These are phyloP conservation scores for Crotalus viridis DNA, from an alignment of 2,113 vertebrate genomes.

Conservation along the genomic window DNA sequence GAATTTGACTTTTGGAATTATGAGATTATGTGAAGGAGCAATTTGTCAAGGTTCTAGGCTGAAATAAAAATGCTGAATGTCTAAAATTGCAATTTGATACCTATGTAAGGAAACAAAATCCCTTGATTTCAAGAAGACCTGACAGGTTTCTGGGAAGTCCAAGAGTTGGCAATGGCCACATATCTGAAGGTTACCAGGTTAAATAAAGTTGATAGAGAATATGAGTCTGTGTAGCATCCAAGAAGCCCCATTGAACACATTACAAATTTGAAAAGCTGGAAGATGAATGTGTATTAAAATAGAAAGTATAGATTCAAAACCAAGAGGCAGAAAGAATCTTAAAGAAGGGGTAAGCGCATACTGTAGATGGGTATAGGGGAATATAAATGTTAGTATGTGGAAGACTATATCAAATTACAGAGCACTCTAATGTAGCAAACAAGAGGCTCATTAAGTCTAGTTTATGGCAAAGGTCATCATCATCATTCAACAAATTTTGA, in stretches of 20 bases:
- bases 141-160: background rate
- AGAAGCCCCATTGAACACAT: background rate
- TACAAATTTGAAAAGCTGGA: background rate
- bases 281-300: background rate
- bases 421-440: background rate
- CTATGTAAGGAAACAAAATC: background rate
- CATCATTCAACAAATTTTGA: background rate
- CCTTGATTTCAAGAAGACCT: background rate
- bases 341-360: background rate
- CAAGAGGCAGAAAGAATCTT: background rate
- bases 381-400: background rate
- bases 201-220: background rate
- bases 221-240: background rate
- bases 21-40: background rate
- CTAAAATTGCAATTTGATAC: background rate
- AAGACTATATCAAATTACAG: background rate
- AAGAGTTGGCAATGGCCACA: background rate
- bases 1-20: constrained; percentile 21
- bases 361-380: background rate
- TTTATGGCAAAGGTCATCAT: background rate
- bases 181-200: background rate
- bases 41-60: background rate
- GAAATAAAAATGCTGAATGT: background rate
- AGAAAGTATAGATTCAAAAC: background rate
- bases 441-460: background rate